Base-by-base conservation (phyloP, 2,888 invertebrate genomes). In the Epsilonema sp. region DNA sequence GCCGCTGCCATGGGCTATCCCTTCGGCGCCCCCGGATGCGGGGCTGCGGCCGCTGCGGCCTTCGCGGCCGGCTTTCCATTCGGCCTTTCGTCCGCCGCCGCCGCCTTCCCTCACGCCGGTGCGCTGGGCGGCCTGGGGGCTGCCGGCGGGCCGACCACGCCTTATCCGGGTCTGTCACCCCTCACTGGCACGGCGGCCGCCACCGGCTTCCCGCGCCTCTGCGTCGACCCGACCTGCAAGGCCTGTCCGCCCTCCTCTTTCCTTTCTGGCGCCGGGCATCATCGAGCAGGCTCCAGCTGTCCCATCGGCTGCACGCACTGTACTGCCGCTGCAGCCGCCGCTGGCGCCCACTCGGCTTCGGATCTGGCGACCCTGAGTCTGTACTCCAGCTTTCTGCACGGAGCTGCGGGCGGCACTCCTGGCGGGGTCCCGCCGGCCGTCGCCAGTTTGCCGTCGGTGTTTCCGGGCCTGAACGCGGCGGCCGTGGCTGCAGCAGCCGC, bases 161-260 rank as follows among this genome's bases (percentile, higher is more conserved):
- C 26, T 20, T 11, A 22, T 3, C 26, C 25, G 8, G n/a, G 25
- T 5, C 26, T 25, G 42, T n/a, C n/a, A n/a, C 42, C 42, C 22
- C 42, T 25, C 26, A 31, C 24, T 3, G 13, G 8, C 47, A 13
- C 37, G 20, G 5, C 26, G 3, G 36, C 47, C 25, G 26, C 39
- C 5, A 13, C 44, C 25, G 37, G 24, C 20, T 37, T 23, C 16
- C 19, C 36, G n/a, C 42, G 25, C 19, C 36, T 43, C 2, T 51
- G 49, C 44, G 22, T 23, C 22, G 49, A 49, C 20, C 50, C 49
- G 11, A 26, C 8, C 37, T 51, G 51, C 39, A 51, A 51, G 23
- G 47, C 23, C 38, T 49, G 50, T 41, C 44, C 50, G 38, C 45
- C 37, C 4, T 2, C 11, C 11, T 19, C 19, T 20, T 31, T 31